These are phyloP conservation scores for Agonopterix subpropinquella DNA, from an alignment of 2,888 invertebrate genomes.

Conservation along the genomic window DNA sequence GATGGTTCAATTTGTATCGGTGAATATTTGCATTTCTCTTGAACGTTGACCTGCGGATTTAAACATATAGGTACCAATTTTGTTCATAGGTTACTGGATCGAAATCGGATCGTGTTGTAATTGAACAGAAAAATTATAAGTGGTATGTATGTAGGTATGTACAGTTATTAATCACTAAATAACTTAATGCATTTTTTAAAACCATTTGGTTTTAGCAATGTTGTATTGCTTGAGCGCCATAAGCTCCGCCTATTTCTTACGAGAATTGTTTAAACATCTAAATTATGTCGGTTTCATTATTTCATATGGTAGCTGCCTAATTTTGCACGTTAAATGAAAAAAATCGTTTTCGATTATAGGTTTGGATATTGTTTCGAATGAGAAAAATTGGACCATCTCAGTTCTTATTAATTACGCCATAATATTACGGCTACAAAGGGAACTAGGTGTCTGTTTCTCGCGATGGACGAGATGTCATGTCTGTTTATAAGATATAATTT, in stretches of 20 bases:
- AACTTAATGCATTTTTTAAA: not conserved
- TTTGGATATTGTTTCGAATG: too few relatives aligned
- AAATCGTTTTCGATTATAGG: not conserved
- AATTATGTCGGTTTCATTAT: too few relatives aligned
- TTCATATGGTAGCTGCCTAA: not conserved
- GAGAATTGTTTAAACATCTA: too few relatives aligned
- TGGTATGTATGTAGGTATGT: not conserved
- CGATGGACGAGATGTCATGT: constrained; percentile 49
- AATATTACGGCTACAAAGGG: constrained; percentile 51
- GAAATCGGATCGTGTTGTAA: not conserved
- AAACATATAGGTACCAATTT: not conserved
- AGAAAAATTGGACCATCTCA: constrained; percentile 41
- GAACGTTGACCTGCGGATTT: not conserved
- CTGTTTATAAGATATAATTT: constrained; percentile 65
- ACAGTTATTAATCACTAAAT: not conserved
- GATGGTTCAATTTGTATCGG: constrained; percentile 43
- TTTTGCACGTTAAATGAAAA: not conserved
- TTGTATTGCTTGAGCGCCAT: too few relatives aligned
- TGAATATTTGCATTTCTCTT: not conserved
- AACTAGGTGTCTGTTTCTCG: constrained; percentile 58
- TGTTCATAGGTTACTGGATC: not conserved
- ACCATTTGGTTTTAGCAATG: too few relatives aligned
- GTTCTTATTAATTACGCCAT: constrained; percentile 40
- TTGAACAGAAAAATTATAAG: not conserved
- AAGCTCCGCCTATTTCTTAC: too few relatives aligned